phyloP scores from a whole-genome alignment of 2,113 vertebrate species.

The Lamprotornis superbus region DNA sequence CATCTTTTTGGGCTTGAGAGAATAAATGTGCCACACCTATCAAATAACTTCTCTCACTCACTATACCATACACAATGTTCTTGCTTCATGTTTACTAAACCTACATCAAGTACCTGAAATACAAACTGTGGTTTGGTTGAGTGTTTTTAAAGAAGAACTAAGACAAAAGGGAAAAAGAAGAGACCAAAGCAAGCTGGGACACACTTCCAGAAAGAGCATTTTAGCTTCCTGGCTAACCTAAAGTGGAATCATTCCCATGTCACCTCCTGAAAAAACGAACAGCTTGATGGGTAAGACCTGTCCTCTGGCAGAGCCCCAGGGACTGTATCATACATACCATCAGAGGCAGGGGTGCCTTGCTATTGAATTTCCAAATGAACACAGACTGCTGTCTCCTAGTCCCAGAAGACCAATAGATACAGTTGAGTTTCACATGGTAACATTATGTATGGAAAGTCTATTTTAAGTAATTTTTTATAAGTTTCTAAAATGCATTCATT shows the following conservation, averaged over 20 bases:
- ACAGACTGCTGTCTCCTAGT: background rate
- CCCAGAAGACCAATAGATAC: background rate
- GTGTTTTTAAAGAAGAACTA: background rate
- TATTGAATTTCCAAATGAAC: background rate
- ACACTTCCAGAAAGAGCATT: background rate
- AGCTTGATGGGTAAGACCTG: background rate
- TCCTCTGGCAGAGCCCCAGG: background rate
- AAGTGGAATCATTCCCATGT: background rate
- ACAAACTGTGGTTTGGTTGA: background rate
- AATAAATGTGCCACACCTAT: background rate
- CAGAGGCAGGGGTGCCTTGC: background rate
- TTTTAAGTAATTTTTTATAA: slow-evolving; percentile 38
- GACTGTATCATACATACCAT: background rate
- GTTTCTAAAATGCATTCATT: slow-evolving; percentile 48
- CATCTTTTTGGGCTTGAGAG: background rate
- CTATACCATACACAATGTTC: accelerated
- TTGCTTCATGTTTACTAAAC: background rate
- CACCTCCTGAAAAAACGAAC: background rate
- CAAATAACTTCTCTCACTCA: background rate
- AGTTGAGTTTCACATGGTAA: background rate
- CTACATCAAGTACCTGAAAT: background rate
- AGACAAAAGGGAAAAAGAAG: background rate
- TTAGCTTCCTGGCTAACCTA: background rate
- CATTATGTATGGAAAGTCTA: slow-evolving; percentile 13
- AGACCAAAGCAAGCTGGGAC: background rate